Evolutionary conservation across 2,888 invertebrate genomes (phyloP), one percentile per base, ranked within the genome.

Genomic region (Netelia melanura): DNA sequence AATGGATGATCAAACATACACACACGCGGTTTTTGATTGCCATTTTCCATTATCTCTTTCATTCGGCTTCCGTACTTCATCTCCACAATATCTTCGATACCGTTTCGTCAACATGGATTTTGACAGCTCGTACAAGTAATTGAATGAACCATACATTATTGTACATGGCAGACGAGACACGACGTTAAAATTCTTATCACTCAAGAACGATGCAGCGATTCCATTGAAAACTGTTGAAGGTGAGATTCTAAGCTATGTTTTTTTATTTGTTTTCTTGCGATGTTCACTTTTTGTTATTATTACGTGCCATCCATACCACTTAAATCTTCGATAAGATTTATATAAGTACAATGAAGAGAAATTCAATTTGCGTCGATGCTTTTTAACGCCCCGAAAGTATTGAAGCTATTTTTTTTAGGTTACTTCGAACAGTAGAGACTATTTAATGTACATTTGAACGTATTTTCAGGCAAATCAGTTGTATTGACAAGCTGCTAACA

Each of bases 51-150:
- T 75, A 21, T 52, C 75, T 10, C 43, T 78, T 80, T 67, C 38
- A 48, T 67, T 70, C 58, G 11, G 58, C 17, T 62, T n/a, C 38
- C 61, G 74, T 52, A 72, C 56, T 30, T 44, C 68, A 58, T 67
- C 71, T 52, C 76, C 80, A 71, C 84, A 71, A 75, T 65, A 79
- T 23, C 17, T 14, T 75, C 14, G 65, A 44, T 77, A 61, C 54
- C 25, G 17, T 14, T 71, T 82, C 83, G 85, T 80, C 84, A 89
- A 87, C 83, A 83, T 88, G 81, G 79, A 80, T 86, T 87, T 84
- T 90, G 89, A 87, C 88, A 89, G 82, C 68, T 87, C 62, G 56
- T 81, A 65, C 21, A 83, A 23, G 25, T 62, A 71, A 84, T 72
- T 76, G 25, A 72, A 38, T 80, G 25, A 72, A 54, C 61, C 21